Base-by-base conservation (phyloP, 53 echinoderm and acorn worm genomes). In the Mesocentrotus franciscanus region DNA sequence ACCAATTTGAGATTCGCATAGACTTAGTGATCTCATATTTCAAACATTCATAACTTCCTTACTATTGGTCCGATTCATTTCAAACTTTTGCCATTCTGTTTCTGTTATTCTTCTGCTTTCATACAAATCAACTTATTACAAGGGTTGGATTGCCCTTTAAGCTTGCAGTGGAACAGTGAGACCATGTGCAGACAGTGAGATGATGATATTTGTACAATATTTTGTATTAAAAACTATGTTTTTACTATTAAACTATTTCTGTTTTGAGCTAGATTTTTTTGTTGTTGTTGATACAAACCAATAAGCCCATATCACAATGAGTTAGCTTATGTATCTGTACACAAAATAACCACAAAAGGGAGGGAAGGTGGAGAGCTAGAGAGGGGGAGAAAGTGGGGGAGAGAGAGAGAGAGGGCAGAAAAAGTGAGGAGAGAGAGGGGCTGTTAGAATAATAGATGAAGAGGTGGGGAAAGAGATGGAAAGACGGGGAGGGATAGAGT, bases 141-240 rank as follows among this genome's bases (percentile, higher is more conserved):
- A n/a, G n/a, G n/a, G n/a, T n/a, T n/a, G n/a, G n/a, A n/a, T n/a
- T n/a, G n/a, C n/a, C n/a, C n/a, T n/a, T n/a, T n/a, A n/a, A n/a
- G n/a, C n/a, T n/a, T n/a, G n/a, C n/a, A n/a, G n/a, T n/a, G n/a
- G 11, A 32, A 74, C 17, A 81, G 17, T 15, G 17, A 20, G 42
- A 17, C 81, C 81, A 18, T 81, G 81, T 81, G 81, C 39, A 20
- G 22, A 22, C 42, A 42, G 36, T 33, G 4, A 33, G 20, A 42
- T 81, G 81, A 81, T 81, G 11, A 87, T 87, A 87, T 0, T 87
- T 87, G 58, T 87, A 85, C 24, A 87, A 58, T 87, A 87, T 87
- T 87, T 87, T 87, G 27, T 87, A 87, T n/a, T 87, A 85, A 87
- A 87, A 57, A 57, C 87, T 55, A 56, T 87, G 87, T 87, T 58